Evolutionary conservation across 2,113 vertebrate genomes (phyloP), one percentile per base, ranked within the genome.

Genomic region (Toxostoma redivivum): DNA sequence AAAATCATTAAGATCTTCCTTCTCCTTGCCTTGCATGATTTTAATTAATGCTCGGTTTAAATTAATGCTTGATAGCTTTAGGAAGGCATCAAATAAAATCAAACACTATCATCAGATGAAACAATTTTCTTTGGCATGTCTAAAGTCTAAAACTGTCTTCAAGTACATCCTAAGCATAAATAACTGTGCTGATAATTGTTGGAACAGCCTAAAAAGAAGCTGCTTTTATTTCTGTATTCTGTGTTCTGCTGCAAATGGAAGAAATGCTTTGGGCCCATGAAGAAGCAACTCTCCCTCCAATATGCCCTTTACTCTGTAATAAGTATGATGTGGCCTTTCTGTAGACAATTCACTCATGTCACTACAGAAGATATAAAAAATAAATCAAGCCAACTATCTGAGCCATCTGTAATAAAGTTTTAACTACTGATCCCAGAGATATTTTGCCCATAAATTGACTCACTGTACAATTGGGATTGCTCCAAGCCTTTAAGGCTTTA

Each of bases 361-460:
- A 81, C 83, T 83, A 31, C 11, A 45, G 61, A 56, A 95, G 86
- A 89, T 69, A 91, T 3, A 86, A 90, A 92, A 87, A 92, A 87
- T 96, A 91, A 96, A 97, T 95, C 93, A 95, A 90, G 66, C 16
- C 60, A 24, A 61, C 22, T 88, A 88, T 93, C 94, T 81, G 50
- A 95, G 56, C 70, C 81, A 96, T 92, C 81, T 86, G 61, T 69
- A 95, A 90, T 88, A 80, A 94, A 87, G 66, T 66, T 95, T 91
- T 95, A 92, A 86, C 94, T 92, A 92, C 81, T 95, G 92, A 92
- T 96, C 67, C 77, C 62, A 81, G 92, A 95, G 86, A 91, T 92
- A 86, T 87, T 94, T 81, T 77, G 58, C 66, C 76, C 64, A 94
- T 92, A 93, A 95, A 94, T 70, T 88, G 94, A 81, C 83, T 96